These are phyloP conservation scores for Drosophila santomea DNA, from an alignment of 1,140 invertebrate species.

Conservation along the genomic window DNA sequence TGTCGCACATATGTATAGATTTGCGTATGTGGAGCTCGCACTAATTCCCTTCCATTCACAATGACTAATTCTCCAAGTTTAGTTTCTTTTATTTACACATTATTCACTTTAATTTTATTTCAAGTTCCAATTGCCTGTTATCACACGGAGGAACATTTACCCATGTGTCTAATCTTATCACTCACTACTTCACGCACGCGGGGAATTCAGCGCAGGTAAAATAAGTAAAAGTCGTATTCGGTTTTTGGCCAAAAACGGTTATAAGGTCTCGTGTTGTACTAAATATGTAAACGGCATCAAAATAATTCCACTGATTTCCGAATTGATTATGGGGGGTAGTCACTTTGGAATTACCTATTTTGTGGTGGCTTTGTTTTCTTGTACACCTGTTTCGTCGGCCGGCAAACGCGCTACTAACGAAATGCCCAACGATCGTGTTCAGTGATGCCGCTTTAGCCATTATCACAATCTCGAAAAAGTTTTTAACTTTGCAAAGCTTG, in stretches of 20 bases:
- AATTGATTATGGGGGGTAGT: constrained; percentile 13
- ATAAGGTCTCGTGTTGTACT: background rate
- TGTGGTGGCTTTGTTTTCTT: constrained; percentile 20
- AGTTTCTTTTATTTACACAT: constrained; percentile 28
- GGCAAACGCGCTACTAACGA: constrained; percentile 61
- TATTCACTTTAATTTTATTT: background rate
- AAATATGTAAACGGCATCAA: background rate
- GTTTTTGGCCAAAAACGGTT: background rate
- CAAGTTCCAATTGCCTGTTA: constrained; percentile 20
- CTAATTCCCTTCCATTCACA: constrained; percentile 1
- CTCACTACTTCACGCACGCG: background rate
- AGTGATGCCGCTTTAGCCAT: constrained; percentile 1
- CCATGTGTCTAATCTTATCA: constrained; percentile 43
- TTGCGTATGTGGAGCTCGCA: constrained; percentile 8
- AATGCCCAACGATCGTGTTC: constrained; percentile 5
- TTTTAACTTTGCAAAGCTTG: no score
- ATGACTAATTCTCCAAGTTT: constrained; percentile 33
- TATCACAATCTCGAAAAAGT: no score
- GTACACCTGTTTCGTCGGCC: constrained; percentile 61
- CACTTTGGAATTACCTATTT: constrained; percentile 51
- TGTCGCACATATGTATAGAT: constrained; percentile 1
- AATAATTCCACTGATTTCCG: constrained; percentile 11
- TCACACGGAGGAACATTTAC: constrained; percentile 31
- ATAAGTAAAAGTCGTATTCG: background rate
- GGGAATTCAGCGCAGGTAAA: background rate